phyloP scores from a whole-genome alignment of 2,797 vertebrate genomes.

The Halcyon badia region DNA sequence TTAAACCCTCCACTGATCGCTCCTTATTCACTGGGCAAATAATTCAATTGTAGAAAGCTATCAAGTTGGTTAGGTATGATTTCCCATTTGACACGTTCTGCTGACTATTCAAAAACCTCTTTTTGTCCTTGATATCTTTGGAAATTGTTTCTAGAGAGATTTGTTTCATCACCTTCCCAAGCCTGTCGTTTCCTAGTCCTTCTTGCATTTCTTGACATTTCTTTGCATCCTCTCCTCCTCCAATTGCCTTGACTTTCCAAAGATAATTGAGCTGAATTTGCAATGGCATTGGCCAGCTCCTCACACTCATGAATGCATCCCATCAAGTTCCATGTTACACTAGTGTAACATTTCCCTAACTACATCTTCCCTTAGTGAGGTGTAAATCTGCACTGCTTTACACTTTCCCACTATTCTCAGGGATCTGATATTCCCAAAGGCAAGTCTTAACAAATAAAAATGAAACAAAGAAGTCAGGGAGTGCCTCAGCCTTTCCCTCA shows the following conservation, averaged over 20 bases:
- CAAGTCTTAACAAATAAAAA: neutral
- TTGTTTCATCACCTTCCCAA: neutral
- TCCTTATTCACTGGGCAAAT: neutral
- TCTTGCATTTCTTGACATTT: neutral
- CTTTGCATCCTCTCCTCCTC: neutral
- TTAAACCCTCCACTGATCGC: neutral
- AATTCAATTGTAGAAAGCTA: neutral
- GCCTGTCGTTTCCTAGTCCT: neutral
- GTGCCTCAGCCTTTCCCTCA: neutral
- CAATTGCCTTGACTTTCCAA: neutral
- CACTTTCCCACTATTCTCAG: neutral
- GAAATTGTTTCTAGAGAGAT: neutral
- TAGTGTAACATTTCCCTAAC: neutral
- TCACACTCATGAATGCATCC: fast-evolving
- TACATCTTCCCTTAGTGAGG: neutral
- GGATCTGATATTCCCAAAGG: neutral
- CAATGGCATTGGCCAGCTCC: neutral
- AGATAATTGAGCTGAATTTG: neutral
- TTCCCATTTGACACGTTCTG: neutral
- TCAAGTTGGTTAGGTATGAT: neutral
- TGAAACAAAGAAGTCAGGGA: neutral
- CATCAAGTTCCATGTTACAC: neutral
- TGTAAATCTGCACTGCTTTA: neutral
- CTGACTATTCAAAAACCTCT: neutral
- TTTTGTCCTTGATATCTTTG: neutral